A percentile compares a stretch with the other conserved stretches of the same genome.
Evolutionary conservation across 2,113 vertebrate genomes (phyloP).

Genomic region (Danionella cerebrum): DNA sequence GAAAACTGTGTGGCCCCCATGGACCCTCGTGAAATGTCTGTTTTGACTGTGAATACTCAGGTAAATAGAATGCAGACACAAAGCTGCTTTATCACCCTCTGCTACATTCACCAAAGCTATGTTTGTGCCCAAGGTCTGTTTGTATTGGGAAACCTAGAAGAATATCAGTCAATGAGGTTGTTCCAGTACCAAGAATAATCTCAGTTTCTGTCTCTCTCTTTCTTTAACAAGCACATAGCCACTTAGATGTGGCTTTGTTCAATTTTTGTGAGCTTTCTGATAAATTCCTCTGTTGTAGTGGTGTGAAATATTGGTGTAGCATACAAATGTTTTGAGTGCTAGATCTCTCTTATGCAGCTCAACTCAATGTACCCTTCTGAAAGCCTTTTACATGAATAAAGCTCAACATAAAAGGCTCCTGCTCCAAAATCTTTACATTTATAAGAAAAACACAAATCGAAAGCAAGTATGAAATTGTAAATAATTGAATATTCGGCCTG

Average conservation of each 20-base stretch:
- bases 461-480: conserved; percentile 66
- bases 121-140: not conserved
- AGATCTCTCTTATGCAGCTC: not conserved
- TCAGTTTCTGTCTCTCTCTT: not conserved
- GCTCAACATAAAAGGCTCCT: conserved; percentile 54
- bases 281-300: conserved; percentile 16
- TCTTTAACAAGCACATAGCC: not conserved
- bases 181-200: conserved; percentile 57
- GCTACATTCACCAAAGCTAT: not conserved
- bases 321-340: conserved; percentile 10
- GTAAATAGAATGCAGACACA: not conserved
- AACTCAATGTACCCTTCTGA: not conserved
- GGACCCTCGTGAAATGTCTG: not conserved
- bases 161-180: conserved; percentile 42
- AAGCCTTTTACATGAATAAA: conserved; percentile 43
- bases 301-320: not conserved
- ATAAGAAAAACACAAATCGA: conserved; percentile 62
- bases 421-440: conserved; percentile 58
- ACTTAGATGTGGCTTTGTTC: not conserved
- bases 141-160: conserved; percentile 18
- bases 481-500: conserved; percentile 58
- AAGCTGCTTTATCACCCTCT: not conserved
- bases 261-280: not conserved
- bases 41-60: not conserved
- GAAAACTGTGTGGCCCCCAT: conserved; percentile 13